phyloP scores from a whole-genome alignment of 2,113 vertebrate species.

The Rhizomys pruinosus region DNA sequence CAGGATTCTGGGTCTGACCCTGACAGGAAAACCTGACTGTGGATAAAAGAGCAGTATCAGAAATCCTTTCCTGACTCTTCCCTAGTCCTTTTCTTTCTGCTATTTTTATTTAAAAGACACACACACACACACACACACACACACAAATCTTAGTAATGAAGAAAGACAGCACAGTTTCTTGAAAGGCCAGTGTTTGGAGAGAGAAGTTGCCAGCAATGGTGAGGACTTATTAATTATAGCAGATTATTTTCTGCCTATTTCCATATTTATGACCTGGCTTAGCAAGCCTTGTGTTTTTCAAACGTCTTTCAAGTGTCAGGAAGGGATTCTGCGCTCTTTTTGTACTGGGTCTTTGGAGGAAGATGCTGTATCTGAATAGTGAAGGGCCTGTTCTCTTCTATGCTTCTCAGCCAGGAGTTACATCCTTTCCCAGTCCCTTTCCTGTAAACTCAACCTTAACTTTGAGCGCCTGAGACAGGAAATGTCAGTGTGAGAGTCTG shows the following conservation, averaged over 20 bases:
- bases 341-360: neutral
- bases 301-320: neutral
- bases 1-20: neutral
- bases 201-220: neutral
- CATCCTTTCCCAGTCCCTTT: neutral
- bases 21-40: neutral
- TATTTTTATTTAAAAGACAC: neutral
- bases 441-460: neutral
- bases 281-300: neutral
- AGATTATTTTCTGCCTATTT: conserved; percentile 45
- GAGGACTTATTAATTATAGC: conserved; percentile 25
- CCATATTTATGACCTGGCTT: neutral
- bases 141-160: conserved; percentile 1
- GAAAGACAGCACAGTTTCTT: conserved; percentile 15
- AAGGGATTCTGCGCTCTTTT: neutral
- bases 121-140: neutral
- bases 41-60: neutral
- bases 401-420: neutral
- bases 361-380: neutral
- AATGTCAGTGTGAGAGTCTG: neutral
- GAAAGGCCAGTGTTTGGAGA: neutral
- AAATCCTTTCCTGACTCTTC: neutral
- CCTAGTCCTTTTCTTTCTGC: neutral
- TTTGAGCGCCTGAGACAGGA: neutral
- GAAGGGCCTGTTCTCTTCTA: accelerated